A percentile compares a stretch with the other conserved stretches of the same genome.
These are phyloP conservation scores for Parotocinclus haroldoi DNA, from an alignment of 2,797 vertebrate species.

Conservation along the genomic window DNA sequence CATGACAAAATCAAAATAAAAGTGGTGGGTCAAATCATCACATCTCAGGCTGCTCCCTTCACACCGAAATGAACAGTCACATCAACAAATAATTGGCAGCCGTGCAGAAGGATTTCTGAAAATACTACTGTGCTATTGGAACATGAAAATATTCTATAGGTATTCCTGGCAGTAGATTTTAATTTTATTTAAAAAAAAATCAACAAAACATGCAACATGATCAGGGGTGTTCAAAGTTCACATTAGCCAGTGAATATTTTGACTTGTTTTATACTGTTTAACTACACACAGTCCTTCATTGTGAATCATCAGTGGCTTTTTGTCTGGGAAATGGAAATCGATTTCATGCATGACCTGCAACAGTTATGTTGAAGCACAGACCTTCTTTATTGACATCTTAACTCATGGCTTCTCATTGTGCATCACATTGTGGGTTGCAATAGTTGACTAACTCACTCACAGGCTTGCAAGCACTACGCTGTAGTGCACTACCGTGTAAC, in stretches of 20 bases:
- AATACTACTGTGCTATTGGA: too few species aligned
- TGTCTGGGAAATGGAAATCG: conserved; percentile 29
- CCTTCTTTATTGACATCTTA: conserved; percentile 28
- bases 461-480: not conserved
- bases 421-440: conserved; percentile 7
- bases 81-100: too few species aligned
- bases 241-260: not conserved
- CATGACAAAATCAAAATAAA: too few species aligned
- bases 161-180: too few species aligned
- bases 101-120: too few species aligned
- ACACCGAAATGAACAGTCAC: too few species aligned
- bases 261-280: conserved; percentile 11
- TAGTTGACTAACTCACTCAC: not conserved
- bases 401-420: conserved; percentile 6
- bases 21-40: too few species aligned
- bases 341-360: conserved; percentile 38
- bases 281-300: not conserved
- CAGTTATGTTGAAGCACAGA: conserved; percentile 13
- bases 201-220: too few species aligned
- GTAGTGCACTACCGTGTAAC: not conserved
- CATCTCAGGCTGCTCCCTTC: too few species aligned
- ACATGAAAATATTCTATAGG: too few species aligned
- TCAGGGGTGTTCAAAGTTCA: too few species aligned
- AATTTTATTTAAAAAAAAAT: too few species aligned
- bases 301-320: conserved; percentile 31